phyloP scores from a whole-genome alignment of 2,797 vertebrate species.

The Ciconia nigra region DNA sequence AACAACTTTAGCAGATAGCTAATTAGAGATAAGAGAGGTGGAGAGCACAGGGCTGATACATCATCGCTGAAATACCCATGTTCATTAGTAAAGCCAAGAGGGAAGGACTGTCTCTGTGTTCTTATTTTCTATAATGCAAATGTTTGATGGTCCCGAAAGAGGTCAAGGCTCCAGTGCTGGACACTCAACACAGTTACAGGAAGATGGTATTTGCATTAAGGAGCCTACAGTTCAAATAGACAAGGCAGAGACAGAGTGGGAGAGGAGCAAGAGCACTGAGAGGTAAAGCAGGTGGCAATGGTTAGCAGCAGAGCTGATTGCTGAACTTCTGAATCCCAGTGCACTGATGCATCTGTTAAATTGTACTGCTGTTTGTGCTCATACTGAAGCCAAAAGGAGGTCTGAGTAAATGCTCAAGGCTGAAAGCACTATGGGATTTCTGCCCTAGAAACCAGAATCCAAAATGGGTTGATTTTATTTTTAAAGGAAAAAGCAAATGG shows the following conservation, averaged over 20 bases:
- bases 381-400: background rate
- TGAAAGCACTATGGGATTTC: background rate
- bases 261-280: constrained; percentile 20
- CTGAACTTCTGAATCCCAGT: constrained; percentile 14
- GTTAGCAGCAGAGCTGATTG: background rate
- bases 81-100: background rate
- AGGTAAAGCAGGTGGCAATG: constrained; percentile 40
- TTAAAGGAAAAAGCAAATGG: background rate
- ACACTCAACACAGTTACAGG: background rate
- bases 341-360: background rate
- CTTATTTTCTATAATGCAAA: background rate
- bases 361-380: background rate
- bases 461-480: background rate
- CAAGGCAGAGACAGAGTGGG: background rate
- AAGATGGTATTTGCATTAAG: constrained; percentile 41
- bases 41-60: background rate
- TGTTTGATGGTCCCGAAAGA: background rate
- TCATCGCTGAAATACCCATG: background rate
- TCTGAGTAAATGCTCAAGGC: constrained; percentile 39
- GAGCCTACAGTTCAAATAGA: background rate
- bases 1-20: background rate
- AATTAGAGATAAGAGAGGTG: background rate
- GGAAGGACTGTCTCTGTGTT: background rate
- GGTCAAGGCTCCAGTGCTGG: background rate
- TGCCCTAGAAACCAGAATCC: constrained; percentile 13